Evolutionary conservation across 1,140 invertebrate species (phyloP).

Genomic region (Mamestra configurata): DNA sequence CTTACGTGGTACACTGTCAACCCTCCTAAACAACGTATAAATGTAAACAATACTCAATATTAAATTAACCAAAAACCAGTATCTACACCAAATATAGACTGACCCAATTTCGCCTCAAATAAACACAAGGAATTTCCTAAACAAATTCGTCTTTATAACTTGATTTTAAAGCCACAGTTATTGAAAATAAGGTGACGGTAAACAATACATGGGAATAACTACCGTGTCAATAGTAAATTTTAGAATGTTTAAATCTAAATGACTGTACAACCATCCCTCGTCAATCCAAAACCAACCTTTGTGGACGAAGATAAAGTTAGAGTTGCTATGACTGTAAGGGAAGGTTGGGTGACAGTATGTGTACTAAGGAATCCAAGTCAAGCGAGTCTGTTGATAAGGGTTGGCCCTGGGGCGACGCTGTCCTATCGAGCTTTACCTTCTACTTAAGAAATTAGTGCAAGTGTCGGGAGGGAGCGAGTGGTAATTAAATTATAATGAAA

Average conservation of each 20-base stretch:
- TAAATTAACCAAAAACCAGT: constrained; percentile 11
- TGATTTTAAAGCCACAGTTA: constrained; percentile 53
- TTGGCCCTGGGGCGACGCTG: constrained; percentile 74
- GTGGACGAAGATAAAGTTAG: constrained; percentile 39
- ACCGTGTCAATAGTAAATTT: constrained; percentile 72
- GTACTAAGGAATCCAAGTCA: constrained; percentile 73
- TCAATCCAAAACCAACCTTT: constrained; percentile 43
- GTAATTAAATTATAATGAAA: constrained; percentile 31
- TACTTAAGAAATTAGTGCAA: constrained; percentile 55
- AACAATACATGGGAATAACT: constrained; percentile 76
- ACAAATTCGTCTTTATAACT: constrained; percentile 39
- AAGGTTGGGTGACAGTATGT: constrained; percentile 67
- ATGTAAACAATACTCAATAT: neutral
- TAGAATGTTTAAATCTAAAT: constrained; percentile 54
- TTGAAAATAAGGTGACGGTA: constrained; percentile 75
- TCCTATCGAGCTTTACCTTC: constrained; percentile 65
- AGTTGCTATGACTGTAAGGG: constrained; percentile 28
- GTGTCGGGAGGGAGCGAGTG: constrained; percentile 40
- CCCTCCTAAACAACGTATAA: neutral
- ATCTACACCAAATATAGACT: neutral
- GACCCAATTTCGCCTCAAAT: neutral
- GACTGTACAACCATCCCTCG: constrained; percentile 1
- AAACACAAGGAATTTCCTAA: constrained; percentile 19
- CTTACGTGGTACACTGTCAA: neutral
- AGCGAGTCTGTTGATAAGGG: constrained; percentile 81